A percentile compares a stretch with the other conserved stretches of the same genome.
Evolutionary conservation across 2,888 invertebrate genomes (phyloP).

Genomic region (Spodoptera exigua): DNA sequence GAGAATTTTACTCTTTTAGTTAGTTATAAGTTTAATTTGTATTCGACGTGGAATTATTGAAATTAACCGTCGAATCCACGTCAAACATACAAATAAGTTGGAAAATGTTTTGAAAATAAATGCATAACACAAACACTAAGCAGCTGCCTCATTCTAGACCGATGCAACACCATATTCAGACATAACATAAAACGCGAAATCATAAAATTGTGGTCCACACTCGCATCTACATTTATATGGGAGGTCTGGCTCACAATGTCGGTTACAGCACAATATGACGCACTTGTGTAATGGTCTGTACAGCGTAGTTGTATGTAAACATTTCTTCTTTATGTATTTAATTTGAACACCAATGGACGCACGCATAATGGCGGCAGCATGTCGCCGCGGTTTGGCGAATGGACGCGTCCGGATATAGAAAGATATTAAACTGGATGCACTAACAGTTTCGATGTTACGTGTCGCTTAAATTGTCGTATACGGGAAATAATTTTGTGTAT

Average conservation of each 20-base stretch:
- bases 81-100: too few relatives aligned
- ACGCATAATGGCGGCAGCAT: constrained; percentile 82
- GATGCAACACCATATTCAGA: constrained; percentile 46
- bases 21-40: too few relatives aligned
- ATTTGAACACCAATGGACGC: constrained; percentile 83
- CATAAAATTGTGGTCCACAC: constrained; percentile 52
- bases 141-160: constrained; percentile 18
- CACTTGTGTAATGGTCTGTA: constrained; percentile 57
- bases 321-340: constrained; percentile 86
- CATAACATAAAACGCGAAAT: constrained; percentile 45
- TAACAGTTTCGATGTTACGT: constrained; percentile 47
- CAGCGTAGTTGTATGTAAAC: constrained; percentile 72
- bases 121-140: constrained; percentile 1
- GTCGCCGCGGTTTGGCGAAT: constrained; percentile 86
- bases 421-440: constrained; percentile 53
- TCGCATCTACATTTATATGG: constrained; percentile 48
- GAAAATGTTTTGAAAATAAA: too few relatives aligned
- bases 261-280: constrained; percentile 59
- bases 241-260: constrained; percentile 49
- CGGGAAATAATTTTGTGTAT: constrained; percentile 8
- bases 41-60: too few relatives aligned
- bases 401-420: constrained; percentile 68
- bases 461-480: constrained; percentile 7
- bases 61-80: too few relatives aligned
- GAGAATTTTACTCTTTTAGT: too few relatives aligned